Percentiles rank a stretch among this genome's conserved stretches.
phyloP scores from a whole-genome alignment of 2,797 vertebrate species.

The Rhadinocentrus ornatus region DNA sequence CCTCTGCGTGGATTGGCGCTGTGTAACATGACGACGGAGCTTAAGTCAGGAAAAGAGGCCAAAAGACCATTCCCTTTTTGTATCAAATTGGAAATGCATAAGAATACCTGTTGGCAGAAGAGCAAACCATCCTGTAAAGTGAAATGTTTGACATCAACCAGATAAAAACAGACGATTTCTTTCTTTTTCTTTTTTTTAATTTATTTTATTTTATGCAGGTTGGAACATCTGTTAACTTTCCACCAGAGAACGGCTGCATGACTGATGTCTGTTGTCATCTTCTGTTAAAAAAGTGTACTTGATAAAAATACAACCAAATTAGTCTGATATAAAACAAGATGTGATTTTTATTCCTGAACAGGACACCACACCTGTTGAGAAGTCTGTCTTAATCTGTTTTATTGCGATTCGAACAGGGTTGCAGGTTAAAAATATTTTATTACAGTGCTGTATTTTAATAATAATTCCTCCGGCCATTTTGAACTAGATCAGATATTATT shows the following conservation, averaged over 20 bases:
- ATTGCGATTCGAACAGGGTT: conserved; percentile 74
- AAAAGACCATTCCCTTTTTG: conserved; percentile 62
- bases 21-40: conserved; percentile 52
- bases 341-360: conserved; percentile 62
- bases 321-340: conserved; percentile 48
- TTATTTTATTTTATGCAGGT: conserved; percentile 27
- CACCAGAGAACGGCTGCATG: conserved; percentile 61
- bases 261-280: conserved; percentile 59
- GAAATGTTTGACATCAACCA: conserved; percentile 59
- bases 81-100: conserved; percentile 63
- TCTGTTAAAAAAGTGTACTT: conserved; percentile 69
- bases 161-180: conserved; percentile 52
- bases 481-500: conserved; percentile 67
- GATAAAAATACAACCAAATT: conserved; percentile 63
- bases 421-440: conserved; percentile 78
- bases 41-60: conserved; percentile 52
- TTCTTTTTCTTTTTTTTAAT: conserved; percentile 26
- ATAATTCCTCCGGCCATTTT: conserved; percentile 72
- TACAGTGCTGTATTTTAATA: conserved; percentile 83
- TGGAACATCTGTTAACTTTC: conserved; percentile 59
- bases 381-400: conserved; percentile 60
- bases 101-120: conserved; percentile 54
- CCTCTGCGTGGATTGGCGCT: conserved; percentile 66
- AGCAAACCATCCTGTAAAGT: conserved; percentile 56
- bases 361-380: conserved; percentile 55